These are phyloP conservation scores for Scolanthus callimorphus DNA, from an alignment of 92 coral and sea anemone genomes.

Conservation along the genomic window DNA sequence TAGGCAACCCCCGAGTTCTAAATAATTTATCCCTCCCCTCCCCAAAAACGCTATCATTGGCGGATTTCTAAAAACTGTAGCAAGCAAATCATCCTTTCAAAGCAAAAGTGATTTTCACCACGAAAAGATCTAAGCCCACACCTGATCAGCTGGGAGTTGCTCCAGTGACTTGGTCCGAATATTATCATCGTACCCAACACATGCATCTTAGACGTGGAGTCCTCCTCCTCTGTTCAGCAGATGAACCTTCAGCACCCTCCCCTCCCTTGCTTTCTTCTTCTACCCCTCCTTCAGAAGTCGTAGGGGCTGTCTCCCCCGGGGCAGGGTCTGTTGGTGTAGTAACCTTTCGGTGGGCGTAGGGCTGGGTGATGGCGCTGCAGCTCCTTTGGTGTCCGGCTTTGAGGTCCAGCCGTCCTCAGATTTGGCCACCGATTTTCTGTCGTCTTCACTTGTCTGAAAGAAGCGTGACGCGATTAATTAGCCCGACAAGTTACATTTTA, in stretches of 20 bases:
- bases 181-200: constrained; percentile 94
- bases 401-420: constrained; percentile 7
- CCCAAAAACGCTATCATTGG: too few relatives aligned
- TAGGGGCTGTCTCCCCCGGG: not conserved
- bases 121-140: too few relatives aligned
- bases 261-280: constrained; percentile 27
- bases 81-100: too few relatives aligned
- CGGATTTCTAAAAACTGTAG: too few relatives aligned
- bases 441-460: constrained; percentile 30
- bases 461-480: not conserved
- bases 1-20: too few relatives aligned
- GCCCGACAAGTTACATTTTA: not conserved
- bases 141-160: constrained; percentile 67
- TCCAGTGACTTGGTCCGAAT: constrained; percentile 66
- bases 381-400: constrained; percentile 11
- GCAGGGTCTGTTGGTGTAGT: constrained; percentile 4
- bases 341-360: not conserved
- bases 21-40: too few relatives aligned
- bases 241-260: constrained; percentile 18
- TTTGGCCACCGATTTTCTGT: constrained; percentile 13
- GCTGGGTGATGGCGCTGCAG: not conserved
- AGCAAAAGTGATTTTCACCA: too few relatives aligned
- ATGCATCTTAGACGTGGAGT: constrained; percentile 73
- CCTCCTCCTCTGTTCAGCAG: constrained; percentile 27
- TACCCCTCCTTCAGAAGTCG: constrained; percentile 8